Evolutionary conservation across 1,140 invertebrate species (phyloP).

Genomic region (Bombus affinis): DNA sequence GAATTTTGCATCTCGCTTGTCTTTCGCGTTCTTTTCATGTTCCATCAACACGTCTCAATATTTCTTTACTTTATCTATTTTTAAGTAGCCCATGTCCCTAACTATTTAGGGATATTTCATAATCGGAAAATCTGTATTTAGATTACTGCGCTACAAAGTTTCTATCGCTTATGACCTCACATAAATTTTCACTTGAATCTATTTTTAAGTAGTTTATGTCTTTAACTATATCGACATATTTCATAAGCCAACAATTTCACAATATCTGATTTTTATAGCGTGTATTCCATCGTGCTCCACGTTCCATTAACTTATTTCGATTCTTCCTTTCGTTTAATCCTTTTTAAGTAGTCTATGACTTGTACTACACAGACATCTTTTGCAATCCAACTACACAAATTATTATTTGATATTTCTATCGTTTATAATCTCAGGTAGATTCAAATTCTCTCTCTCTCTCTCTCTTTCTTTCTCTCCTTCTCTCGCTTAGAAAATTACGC

Average conservation of each 20-base stretch:
- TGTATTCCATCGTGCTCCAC: no score
- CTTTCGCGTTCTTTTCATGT: neutral
- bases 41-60: neutral
- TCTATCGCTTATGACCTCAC: no score
- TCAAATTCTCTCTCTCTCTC: no score
- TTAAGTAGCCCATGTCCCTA: neutral
- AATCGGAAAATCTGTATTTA: no score
- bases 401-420: neutral
- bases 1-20: neutral
- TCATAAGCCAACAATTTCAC: neutral
- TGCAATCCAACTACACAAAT: neutral
- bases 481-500: no score
- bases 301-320: neutral
- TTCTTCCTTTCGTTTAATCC: neutral
- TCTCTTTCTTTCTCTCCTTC: accelerated
- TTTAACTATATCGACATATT: neutral
- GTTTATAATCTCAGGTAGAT: no score
- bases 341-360: no score
- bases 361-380: neutral
- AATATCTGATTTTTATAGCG: neutral
- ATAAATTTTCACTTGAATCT: neutral
- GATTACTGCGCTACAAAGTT: no score
- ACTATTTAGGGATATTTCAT: no score
- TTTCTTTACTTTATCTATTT: neutral
- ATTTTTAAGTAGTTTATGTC: neutral